Conservation (phyloP, 1,140 invertebrate species). For the Drosophila nigrodunni region DNA sequence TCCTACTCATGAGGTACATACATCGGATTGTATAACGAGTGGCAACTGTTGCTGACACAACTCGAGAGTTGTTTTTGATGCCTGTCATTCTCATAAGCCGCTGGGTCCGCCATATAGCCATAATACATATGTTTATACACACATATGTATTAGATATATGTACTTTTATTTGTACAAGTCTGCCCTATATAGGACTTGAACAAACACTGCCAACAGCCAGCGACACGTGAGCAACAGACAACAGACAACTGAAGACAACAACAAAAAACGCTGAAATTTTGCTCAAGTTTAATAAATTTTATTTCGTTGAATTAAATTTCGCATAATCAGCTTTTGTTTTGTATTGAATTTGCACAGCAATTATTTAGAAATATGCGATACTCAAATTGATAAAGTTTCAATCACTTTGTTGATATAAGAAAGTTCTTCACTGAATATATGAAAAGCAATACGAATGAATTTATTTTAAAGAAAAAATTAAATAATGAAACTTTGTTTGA, state of each 20-base stretch:
- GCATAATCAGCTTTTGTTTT: background rate
- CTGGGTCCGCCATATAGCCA: conserved; percentile 6
- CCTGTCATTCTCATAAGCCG: conserved; percentile 57
- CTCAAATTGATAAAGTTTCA: background rate
- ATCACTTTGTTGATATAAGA: background rate
- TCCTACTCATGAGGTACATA: conserved; percentile 34
- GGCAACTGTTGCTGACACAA: conserved; percentile 75
- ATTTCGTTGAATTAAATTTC: conserved; percentile 7
- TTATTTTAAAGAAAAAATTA: too few species aligned
- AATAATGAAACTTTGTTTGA: too few species aligned
- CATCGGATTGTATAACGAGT: conserved; percentile 41
- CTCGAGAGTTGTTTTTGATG: conserved; percentile 47
- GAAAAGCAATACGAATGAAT: too few species aligned
- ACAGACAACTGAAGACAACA: background rate
- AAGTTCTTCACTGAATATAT: too few species aligned
- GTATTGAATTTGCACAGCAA: background rate
- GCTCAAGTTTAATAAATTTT: conserved; percentile 1
- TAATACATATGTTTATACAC: background rate
- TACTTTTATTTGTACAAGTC: conserved; percentile 6
- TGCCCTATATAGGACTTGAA: conserved; percentile 15
- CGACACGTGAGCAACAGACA: conserved; percentile 51
- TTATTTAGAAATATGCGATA: background rate
- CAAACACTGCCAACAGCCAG: conserved; percentile 36
- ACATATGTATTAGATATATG: conserved; percentile 4
- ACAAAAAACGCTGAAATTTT: background rate